A percentile compares a stretch with the other conserved stretches of the same genome.
Evolutionary conservation across 2,797 vertebrate species (phyloP).

Genomic region (Gallinago nigripennis): DNA sequence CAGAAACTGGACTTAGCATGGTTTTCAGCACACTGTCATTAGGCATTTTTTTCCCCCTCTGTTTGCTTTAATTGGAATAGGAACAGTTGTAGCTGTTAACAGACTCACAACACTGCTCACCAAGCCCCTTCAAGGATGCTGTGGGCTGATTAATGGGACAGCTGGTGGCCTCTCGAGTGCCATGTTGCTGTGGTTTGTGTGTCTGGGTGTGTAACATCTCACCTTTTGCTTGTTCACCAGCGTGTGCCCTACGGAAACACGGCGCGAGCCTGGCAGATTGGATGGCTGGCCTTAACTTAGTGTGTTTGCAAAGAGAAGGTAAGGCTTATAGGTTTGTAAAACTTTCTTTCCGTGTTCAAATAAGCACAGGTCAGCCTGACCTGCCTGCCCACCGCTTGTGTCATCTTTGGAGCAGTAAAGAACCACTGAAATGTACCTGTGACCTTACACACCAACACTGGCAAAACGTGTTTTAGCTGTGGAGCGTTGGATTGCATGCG

Average conservation of each 20-base stretch:
- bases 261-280: not conserved
- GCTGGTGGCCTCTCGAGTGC: not conserved
- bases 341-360: not conserved
- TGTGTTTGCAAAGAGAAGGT: not conserved
- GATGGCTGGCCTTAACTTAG: not conserved
- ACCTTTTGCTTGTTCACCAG: not conserved
- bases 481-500: not conserved
- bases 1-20: not conserved
- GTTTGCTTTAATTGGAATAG: not conserved
- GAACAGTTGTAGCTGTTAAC: not conserved
- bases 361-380: not conserved
- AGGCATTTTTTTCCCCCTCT: not conserved
- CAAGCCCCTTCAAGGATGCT: not conserved
- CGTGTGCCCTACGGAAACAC: not conserved
- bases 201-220: no score
- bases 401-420: not conserved
- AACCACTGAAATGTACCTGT: not conserved
- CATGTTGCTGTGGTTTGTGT: no score
- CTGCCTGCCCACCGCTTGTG: not conserved
- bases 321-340: not conserved
- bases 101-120: not conserved
- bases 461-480: not conserved
- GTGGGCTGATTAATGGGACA: not conserved
- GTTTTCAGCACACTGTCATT: rapidly evolving
- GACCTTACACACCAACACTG: not conserved